Base-by-base conservation (phyloP, 2,888 invertebrate species). In the Brachypterus glaber region DNA sequence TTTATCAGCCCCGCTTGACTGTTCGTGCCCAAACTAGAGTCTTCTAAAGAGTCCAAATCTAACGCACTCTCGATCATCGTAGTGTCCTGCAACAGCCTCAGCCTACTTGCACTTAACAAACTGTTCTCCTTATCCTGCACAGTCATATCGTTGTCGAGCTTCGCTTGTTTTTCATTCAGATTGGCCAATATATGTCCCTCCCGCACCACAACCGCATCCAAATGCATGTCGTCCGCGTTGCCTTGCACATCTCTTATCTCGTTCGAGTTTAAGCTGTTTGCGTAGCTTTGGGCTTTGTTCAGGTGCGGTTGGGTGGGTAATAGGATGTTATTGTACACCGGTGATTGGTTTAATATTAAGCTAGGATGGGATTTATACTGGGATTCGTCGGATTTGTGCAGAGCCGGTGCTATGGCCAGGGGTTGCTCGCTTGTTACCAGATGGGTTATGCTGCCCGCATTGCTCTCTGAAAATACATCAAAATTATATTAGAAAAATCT, bases 41-140 rank as follows among this genome's bases (percentile, higher is more conserved):
- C 82, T 57, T 87, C 87, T 50, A 88, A 70, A 52, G 87, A 87
- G 68, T 89, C 89, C 57, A 89, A 74, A 72, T 89, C 89, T 49
- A 89, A 71, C 39, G 88, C 88, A 39, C 88, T 87, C 66, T 88
- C 87, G 57, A 89, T 88, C 88, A 88, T 88, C 35, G 88, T 88
- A 40, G 87, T 87, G 69, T 88, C 86, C 62, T 85, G 86, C 55
- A 87, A 72, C 54, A 86, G 70, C 52, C 82, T 76, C 62, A 87
- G 71, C 46, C 82, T 75, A 62, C 82, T 83, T 41, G 84, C 83
- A 58, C 77, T 76, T 53, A 80, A 71, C 39, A 73, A 61, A 55
- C 66, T 60, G 45, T 64, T 66, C 44, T 66, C 65, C 45, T 65
- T 65, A 25, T 67, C 67, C 37, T 60, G 60, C 30, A 55, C 40